These are phyloP conservation scores for Seira sanloemensis DNA, from an alignment of 2,888 invertebrate species.

Conservation along the genomic window DNA sequence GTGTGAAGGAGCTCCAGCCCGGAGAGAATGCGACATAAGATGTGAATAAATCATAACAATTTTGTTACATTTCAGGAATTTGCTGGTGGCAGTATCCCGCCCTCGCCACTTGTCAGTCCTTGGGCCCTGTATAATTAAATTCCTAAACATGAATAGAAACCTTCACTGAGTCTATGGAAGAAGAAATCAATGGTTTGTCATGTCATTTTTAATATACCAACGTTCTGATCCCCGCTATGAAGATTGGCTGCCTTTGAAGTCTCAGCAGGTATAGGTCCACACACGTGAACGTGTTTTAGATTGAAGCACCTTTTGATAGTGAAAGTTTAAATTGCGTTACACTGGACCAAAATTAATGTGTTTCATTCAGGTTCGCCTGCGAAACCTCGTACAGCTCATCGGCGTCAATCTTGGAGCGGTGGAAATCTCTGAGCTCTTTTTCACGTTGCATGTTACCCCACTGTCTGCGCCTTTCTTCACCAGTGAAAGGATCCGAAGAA, in stretches of 20 bases:
- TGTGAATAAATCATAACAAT: too few relatives aligned
- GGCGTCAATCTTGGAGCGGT: constrained; percentile 79
- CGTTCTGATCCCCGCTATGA: constrained; percentile 81
- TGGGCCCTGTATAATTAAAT: too few relatives aligned
- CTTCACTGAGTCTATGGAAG: constrained; percentile 2
- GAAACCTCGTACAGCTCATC: constrained; percentile 86
- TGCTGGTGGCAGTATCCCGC: too few relatives aligned
- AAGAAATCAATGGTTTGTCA: constrained; percentile 37
- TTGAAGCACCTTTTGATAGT: constrained; percentile 4
- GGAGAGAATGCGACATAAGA: too few relatives aligned
- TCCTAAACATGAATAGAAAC: too few relatives aligned
- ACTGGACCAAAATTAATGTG: constrained; percentile 80
- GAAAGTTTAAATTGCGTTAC: constrained; percentile 41
- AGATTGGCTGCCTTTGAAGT: constrained; percentile 87
- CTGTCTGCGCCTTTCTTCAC: constrained; percentile 91
- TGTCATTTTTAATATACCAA: constrained; percentile 73
- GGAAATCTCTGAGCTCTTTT: constrained; percentile 76
- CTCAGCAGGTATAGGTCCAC: constrained; percentile 90
- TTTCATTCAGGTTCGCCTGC: constrained; percentile 76
- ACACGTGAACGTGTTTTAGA: too few relatives aligned
- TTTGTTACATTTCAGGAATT: too few relatives aligned
- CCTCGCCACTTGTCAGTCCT: too few relatives aligned
- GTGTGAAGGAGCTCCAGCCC: too few relatives aligned
- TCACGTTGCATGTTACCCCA: constrained; percentile 87
- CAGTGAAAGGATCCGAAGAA: constrained; percentile 82